Evolutionary conservation across 1,140 invertebrate species (phyloP).

Genomic region (Microvelia longipes): DNA sequence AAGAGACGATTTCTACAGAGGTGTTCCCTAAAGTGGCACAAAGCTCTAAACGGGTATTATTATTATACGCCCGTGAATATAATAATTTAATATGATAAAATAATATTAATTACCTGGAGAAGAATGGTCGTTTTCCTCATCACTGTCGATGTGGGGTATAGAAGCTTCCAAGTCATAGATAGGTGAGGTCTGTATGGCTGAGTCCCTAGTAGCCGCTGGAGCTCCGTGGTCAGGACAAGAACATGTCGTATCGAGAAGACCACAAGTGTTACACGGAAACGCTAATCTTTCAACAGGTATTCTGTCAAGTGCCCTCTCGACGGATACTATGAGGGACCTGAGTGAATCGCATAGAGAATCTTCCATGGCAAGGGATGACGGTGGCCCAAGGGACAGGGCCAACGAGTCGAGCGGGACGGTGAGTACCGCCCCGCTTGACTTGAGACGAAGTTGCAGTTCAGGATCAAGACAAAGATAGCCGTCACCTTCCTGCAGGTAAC

Average conservation of each 20-base stretch:
- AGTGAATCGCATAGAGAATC: slow-evolving; percentile 39
- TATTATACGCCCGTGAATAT: too few relatives aligned
- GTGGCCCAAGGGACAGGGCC: slow-evolving; percentile 16
- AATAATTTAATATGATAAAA: too few relatives aligned
- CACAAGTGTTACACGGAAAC: slow-evolving; percentile 41
- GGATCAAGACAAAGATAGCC: slow-evolving; percentile 36
- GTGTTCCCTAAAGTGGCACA: too few relatives aligned
- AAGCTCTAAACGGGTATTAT: too few relatives aligned
- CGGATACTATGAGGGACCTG: slow-evolving; percentile 43
- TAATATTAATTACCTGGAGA: slow-evolving; percentile 7
- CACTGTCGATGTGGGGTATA: slow-evolving; percentile 53
- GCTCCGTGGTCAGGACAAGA: slow-evolving; percentile 25
- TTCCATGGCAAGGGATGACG: slow-evolving; percentile 10
- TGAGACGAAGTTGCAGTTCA: slow-evolving; percentile 31
- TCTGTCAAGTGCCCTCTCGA: slow-evolving; percentile 48
- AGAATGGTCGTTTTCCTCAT: slow-evolving; percentile 41
- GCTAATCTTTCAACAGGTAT: slow-evolving; percentile 46
- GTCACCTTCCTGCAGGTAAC: slow-evolving; percentile 33
- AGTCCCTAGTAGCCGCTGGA: slow-evolving; percentile 26
- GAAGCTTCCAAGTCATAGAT: slow-evolving; percentile 49
- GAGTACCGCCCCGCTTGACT: background rate
- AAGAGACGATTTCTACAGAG: too few relatives aligned
- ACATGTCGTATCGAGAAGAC: slow-evolving; percentile 29
- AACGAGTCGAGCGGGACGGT: slow-evolving; percentile 6
- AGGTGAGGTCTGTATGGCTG: slow-evolving; percentile 33